These are phyloP conservation scores for Porites lobata DNA, from an alignment of 92 coral and sea anemone genomes.

Conservation along the genomic window DNA sequence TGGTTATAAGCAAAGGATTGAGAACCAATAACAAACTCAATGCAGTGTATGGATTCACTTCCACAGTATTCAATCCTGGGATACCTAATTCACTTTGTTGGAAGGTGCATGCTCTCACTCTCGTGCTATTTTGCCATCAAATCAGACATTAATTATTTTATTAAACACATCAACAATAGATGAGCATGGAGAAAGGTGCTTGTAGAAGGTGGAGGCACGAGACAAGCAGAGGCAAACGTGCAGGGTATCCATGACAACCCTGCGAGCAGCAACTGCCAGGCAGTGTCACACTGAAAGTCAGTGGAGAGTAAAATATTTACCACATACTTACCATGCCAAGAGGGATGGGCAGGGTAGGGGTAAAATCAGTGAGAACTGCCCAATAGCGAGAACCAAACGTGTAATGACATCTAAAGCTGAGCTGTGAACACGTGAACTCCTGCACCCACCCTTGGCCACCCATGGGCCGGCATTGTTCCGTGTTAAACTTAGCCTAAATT, in stretches of 20 bases:
- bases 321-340: conserved; percentile 5
- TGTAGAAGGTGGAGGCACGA: background rate
- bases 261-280: background rate
- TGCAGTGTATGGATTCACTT: too few species aligned
- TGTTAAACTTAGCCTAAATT: background rate
- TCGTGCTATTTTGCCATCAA: too few species aligned
- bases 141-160: too few species aligned
- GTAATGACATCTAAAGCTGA: background rate
- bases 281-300: too few species aligned
- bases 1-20: too few species aligned
- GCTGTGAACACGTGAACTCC: background rate
- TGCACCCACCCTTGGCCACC: background rate
- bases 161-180: conserved; percentile 2
- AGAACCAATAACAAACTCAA: too few species aligned
- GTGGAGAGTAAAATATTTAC: background rate
- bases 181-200: background rate
- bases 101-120: too few species aligned
- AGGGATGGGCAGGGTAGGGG: background rate
- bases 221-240: background rate
- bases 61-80: too few species aligned
- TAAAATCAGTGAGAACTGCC: too few species aligned
- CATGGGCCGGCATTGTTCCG: background rate
- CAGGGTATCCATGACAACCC: conserved; percentile 2
- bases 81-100: too few species aligned
- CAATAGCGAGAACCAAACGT: too few species aligned